Conservation (phyloP, 2,888 invertebrate species). For the Sarcophaga carnaria region DNA sequence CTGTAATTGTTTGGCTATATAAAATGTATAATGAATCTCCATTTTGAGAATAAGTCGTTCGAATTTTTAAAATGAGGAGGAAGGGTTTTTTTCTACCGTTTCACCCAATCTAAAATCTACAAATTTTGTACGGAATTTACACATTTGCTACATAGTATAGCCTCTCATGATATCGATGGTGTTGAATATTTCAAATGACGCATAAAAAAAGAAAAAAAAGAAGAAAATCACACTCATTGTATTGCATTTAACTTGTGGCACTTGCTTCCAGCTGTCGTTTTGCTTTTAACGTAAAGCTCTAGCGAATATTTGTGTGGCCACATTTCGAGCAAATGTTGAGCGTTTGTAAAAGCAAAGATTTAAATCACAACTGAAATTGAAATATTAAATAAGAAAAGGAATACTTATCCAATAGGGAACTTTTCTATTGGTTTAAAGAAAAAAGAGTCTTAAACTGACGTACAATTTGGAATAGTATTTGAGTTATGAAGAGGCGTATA, state of each 20-base stretch:
- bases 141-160: too few relatives aligned
- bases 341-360: conserved; percentile 33
- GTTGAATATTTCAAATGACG: not conserved
- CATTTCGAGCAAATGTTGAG: conserved; percentile 28
- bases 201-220: not conserved
- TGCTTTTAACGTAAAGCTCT: not conserved
- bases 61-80: too few relatives aligned
- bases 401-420: not conserved
- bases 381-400: conserved; percentile 31
- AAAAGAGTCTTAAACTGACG: too few relatives aligned
- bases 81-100: too few relatives aligned
- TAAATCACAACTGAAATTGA: conserved; percentile 54
- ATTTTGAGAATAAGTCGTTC: too few relatives aligned
- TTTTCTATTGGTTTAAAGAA: too few relatives aligned
- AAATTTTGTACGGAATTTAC: too few relatives aligned
- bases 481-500: too few relatives aligned
- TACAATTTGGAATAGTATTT: too few relatives aligned
- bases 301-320: conserved; percentile 41
- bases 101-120: too few relatives aligned
- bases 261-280: not conserved
- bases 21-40: too few relatives aligned
- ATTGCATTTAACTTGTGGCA: conserved; percentile 20
- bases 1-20: too few relatives aligned
- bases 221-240: not conserved
- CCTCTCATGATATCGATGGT: not conserved